Percentiles rank a stretch among this genome's conserved stretches.
Evolutionary conservation across 2,888 invertebrate genomes (phyloP).

Genomic region (Patella depressa): DNA sequence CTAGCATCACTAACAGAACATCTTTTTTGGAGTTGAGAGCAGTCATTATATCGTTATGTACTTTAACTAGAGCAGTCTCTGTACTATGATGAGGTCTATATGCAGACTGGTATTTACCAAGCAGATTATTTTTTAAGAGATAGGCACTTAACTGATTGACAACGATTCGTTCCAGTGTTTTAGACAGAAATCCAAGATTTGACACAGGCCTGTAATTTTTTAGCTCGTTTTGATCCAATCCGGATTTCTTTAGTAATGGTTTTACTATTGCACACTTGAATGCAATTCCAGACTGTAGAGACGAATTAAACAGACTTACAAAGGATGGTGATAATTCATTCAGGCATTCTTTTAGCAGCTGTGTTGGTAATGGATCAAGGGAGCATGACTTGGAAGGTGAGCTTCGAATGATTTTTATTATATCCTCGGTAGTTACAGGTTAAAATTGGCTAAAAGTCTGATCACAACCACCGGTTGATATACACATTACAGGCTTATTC

Average conservation of each 20-base stretch:
- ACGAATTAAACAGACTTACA: neutral
- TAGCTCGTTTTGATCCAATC: neutral
- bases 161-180: too few relatives aligned
- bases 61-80: too few relatives aligned
- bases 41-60: too few relatives aligned
- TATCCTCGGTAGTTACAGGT: neutral
- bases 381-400: neutral
- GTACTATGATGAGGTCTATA: too few relatives aligned
- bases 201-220: neutral
- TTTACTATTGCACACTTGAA: neutral
- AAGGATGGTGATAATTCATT: neutral
- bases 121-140: too few relatives aligned
- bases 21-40: neutral
- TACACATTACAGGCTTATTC: too few relatives aligned
- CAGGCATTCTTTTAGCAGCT: neutral
- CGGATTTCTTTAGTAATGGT: neutral
- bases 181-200: neutral
- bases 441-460: neutral
- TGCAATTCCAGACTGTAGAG: neutral
- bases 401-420: neutral
- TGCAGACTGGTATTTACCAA: too few relatives aligned
- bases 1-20: neutral
- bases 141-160: too few relatives aligned
- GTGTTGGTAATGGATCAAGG: neutral
- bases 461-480: too few relatives aligned